phyloP scores from a whole-genome alignment of 1,140 invertebrate genomes.

The Apis dorsata region DNA sequence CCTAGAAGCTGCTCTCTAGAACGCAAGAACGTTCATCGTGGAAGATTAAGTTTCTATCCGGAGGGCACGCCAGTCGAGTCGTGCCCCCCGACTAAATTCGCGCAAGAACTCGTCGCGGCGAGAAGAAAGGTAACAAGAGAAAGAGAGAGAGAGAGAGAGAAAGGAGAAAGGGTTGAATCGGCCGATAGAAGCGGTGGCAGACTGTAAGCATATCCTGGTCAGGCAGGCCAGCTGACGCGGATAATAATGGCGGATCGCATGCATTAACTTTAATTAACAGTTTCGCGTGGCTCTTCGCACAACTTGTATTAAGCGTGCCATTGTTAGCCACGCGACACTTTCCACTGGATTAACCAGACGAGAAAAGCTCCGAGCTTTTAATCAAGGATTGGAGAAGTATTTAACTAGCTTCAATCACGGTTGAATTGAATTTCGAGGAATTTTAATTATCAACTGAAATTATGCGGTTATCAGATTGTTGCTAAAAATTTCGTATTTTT shows the following conservation, averaged over 20 bases:
- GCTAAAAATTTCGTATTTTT: too few relatives aligned
- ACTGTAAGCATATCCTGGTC: conserved; percentile 41
- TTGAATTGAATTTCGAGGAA: neutral
- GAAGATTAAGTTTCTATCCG: conserved; percentile 35
- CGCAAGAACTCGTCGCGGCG: neutral
- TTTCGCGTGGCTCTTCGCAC: conserved; percentile 60
- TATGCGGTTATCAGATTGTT: too few relatives aligned
- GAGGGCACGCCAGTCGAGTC: neutral
- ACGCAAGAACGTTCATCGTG: neutral
- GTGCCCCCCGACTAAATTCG: conserved; percentile 14
- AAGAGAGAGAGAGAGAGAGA: neutral
- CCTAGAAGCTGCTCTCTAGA: neutral
- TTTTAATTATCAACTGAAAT: neutral
- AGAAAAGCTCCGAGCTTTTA: conserved; percentile 23
- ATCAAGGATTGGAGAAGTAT: neutral
- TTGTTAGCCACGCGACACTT: neutral
- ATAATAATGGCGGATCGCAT: conserved; percentile 56
- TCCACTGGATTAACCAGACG: conserved; percentile 44
- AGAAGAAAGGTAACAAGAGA: neutral
- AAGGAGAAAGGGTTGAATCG: neutral
- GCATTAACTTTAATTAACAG: conserved; percentile 72
- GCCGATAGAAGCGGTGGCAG: conserved; percentile 20
- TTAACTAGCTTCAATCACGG: conserved; percentile 3
- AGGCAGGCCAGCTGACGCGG: conserved; percentile 64
- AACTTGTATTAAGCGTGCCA: conserved; percentile 49